Evolutionary conservation across 2,888 invertebrate genomes (phyloP).

Genomic region (Pristionchus arcanus): DNA sequence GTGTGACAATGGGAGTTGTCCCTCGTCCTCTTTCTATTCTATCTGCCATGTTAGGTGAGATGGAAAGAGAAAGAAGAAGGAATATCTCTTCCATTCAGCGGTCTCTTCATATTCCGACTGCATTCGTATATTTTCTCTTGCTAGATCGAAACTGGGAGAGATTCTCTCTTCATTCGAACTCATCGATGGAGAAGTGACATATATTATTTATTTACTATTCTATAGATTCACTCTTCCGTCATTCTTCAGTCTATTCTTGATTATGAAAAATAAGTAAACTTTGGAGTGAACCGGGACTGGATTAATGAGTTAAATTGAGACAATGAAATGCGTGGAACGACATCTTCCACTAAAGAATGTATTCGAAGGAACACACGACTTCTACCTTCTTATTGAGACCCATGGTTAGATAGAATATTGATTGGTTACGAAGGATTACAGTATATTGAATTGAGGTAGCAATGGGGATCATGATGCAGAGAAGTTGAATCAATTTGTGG

Average conservation of each 20-base stretch:
- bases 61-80: background rate
- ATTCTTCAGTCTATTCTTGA: no score
- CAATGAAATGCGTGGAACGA: constrained; percentile 62
- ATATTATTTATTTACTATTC: constrained; percentile 74
- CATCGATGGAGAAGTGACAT: constrained; percentile 88
- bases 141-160: constrained; percentile 63
- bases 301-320: constrained; percentile 57
- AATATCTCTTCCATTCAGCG: background rate
- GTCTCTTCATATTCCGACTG: constrained; percentile 43
- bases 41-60: constrained; percentile 88
- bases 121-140: constrained; percentile 42
- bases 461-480: constrained; percentile 90
- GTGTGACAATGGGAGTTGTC: constrained; percentile 93
- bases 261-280: no score
- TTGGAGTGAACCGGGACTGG: no score
- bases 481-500: constrained; percentile 89
- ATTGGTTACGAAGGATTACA: background rate
- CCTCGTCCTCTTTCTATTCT: constrained; percentile 89
- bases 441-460: constrained; percentile 84
- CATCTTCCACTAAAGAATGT: constrained; percentile 68
- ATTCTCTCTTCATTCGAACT: constrained; percentile 95
- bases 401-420: constrained; percentile 63
- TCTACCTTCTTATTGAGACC: constrained; percentile 79
- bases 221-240: no score
- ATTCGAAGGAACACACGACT: constrained; percentile 64